Percentiles rank a stretch among this genome's conserved stretches.
Conservation (phyloP, 2,888 invertebrate species). For the Synanthedon formicaeformis region DNA sequence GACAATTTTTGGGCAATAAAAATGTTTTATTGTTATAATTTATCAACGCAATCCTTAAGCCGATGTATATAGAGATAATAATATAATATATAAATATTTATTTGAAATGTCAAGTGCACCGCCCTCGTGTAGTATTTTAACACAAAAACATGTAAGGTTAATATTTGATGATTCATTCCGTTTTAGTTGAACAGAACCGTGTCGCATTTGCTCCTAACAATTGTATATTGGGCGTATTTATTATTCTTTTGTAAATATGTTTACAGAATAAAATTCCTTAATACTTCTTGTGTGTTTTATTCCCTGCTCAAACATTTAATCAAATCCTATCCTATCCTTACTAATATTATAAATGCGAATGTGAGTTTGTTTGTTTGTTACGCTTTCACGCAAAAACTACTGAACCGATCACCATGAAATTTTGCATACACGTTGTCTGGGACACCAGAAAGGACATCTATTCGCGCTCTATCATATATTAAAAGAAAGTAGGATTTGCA, state of each 20-base stretch:
- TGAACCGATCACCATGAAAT: too few species aligned
- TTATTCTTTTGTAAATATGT: slow-evolving; percentile 58
- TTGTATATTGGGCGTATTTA: slow-evolving; percentile 42
- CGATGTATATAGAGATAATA: neutral
- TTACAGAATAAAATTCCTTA: slow-evolving; percentile 18
- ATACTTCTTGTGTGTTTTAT: neutral
- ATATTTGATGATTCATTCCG: slow-evolving; percentile 32
- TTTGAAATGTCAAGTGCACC: slow-evolving; percentile 3
- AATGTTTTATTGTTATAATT: slow-evolving; percentile 6
- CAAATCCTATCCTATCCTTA: too few species aligned
- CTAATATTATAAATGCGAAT: too few species aligned
- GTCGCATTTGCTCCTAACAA: slow-evolving; percentile 36
- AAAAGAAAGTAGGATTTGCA: too few species aligned
- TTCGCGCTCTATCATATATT: too few species aligned
- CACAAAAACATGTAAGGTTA: too few species aligned
- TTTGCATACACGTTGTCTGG: too few species aligned
- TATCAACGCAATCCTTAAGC: slow-evolving; percentile 2
- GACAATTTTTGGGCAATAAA: slow-evolving; percentile 17
- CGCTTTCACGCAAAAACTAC: too few species aligned
- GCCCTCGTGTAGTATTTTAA: slow-evolving; percentile 1
- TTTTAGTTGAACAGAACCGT: slow-evolving; percentile 17
- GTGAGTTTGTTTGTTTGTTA: too few species aligned
- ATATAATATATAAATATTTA: slow-evolving; percentile 3
- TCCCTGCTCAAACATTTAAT: neutral
- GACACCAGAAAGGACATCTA: too few species aligned